A percentile compares a stretch with the other conserved stretches of the same genome.
These are phyloP conservation scores for Acleris literana DNA, from an alignment of 2,888 invertebrate genomes.

Conservation along the genomic window DNA sequence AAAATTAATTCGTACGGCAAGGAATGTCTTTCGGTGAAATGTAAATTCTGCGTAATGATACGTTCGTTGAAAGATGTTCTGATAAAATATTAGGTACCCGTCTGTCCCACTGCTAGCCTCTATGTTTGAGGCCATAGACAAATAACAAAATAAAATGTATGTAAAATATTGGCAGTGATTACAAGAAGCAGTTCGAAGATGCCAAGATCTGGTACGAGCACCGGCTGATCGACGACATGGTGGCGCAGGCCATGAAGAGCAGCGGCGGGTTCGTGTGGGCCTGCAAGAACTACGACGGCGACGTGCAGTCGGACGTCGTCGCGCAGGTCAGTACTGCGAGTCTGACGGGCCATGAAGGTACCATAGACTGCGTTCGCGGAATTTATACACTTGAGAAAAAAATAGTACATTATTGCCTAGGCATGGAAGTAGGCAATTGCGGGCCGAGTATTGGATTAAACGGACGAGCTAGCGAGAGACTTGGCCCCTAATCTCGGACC, in stretches of 20 bases:
- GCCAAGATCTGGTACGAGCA: slow-evolving; percentile 95
- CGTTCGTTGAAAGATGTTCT: no score
- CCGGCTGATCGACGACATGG: slow-evolving; percentile 96
- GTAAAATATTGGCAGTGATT: slow-evolving; percentile 76
- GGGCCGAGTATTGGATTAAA: no score
- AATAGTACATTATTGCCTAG: no score
- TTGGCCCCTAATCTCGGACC: no score
- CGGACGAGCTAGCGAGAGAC: no score
- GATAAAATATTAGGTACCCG: no score
- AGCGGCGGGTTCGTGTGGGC: slow-evolving; percentile 95
- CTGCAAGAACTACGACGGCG: slow-evolving; percentile 97
- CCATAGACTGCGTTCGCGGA: not conserved
- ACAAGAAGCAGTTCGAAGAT: slow-evolving; percentile 89
- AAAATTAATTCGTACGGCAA: no score
- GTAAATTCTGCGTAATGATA: no score
- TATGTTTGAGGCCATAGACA: not conserved
- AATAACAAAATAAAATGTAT: not conserved
- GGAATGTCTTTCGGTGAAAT: no score
- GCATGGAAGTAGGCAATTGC: no score
- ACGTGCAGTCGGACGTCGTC: slow-evolving; percentile 94
- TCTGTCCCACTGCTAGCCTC: no score
- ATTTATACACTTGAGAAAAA: no score
- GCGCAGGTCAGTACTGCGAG: slow-evolving; percentile 81
- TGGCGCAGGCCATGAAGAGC: slow-evolving; percentile 92
- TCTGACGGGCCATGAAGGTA: not conserved